Conservation (phyloP, 2,888 invertebrate genomes). For the Melanostoma scalare region DNA sequence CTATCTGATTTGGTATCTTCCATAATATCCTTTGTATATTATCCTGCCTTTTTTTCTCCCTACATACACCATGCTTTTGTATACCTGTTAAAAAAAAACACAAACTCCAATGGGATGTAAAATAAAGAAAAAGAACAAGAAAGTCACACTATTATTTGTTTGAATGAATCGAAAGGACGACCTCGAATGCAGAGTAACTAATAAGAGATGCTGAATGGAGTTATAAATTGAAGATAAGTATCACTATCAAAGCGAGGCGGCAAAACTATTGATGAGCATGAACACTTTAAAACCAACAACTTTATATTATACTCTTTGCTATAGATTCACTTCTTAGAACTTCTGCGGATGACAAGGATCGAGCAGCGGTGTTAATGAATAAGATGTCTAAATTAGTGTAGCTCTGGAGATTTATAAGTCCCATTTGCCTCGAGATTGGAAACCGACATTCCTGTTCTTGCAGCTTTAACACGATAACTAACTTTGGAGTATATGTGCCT, state of each 20-base stretch:
- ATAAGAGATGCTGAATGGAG: constrained; percentile 6
- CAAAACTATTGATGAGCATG: constrained; percentile 7
- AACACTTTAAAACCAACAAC: constrained; percentile 5
- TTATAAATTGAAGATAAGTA: constrained; percentile 23
- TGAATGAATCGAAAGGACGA: constrained; percentile 9
- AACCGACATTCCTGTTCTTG: constrained; percentile 14
- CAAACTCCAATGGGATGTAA: neutral
- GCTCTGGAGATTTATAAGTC: constrained; percentile 16
- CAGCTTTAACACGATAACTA: neutral
- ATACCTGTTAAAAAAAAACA: neutral
- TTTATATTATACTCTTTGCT: no score
- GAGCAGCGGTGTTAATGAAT: constrained; percentile 27
- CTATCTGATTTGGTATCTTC: neutral
- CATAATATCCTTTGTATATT: constrained; percentile 1
- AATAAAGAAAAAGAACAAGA: constrained; percentile 7
- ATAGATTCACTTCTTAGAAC: neutral
- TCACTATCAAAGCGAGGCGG: constrained; percentile 7
- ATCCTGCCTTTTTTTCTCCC: neutral
- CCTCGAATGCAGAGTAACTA: neutral
- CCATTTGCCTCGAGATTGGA: constrained; percentile 17
- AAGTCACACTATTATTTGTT: neutral
- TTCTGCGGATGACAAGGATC: neutral
- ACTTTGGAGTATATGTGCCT: neutral
- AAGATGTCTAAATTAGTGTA: constrained; percentile 9
- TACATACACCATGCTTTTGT: no score